These are phyloP conservation scores for Silvanus unidentatus DNA, from an alignment of 2,888 invertebrate genomes.

Conservation along the genomic window DNA sequence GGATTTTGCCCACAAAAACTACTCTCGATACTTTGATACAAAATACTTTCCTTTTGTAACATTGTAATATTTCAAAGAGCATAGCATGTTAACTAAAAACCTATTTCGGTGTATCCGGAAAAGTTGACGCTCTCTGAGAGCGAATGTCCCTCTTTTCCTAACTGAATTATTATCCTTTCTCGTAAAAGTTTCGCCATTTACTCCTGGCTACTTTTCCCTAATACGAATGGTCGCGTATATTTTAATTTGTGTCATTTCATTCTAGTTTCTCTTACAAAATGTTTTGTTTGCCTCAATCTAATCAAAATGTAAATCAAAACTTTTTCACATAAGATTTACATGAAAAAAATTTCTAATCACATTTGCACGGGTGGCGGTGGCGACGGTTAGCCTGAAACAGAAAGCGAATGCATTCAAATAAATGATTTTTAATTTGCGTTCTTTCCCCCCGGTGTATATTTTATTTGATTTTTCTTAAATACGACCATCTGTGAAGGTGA, in stretches of 20 bases:
- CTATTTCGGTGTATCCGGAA: constrained; percentile 30
- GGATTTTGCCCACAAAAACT: too few relatives aligned
- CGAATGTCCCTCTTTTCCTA: constrained; percentile 34
- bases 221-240: constrained; percentile 36
- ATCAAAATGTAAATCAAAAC: constrained; percentile 22
- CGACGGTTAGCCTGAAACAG: too few relatives aligned
- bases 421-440: too few relatives aligned
- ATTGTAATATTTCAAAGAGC: constrained; percentile 19
- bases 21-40: constrained; percentile 12
- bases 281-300: constrained; percentile 21
- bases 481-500: too few relatives aligned
- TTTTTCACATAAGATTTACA: constrained; percentile 8
- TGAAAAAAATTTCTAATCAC: neutral
- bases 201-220: constrained; percentile 30
- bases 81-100: constrained; percentile 24
- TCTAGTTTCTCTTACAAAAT: constrained; percentile 22
- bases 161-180: constrained; percentile 42
- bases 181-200: constrained; percentile 40
- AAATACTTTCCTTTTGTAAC: constrained; percentile 14
- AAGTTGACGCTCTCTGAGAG: constrained; percentile 32
- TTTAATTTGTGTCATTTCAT: constrained; percentile 36
- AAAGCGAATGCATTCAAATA: too few relatives aligned
- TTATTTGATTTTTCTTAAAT: too few relatives aligned
- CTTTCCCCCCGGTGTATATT: too few relatives aligned
- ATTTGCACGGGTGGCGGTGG: too few relatives aligned